Base-by-base conservation (phyloP, 2,113 vertebrate genomes). In the Galbula dea region DNA sequence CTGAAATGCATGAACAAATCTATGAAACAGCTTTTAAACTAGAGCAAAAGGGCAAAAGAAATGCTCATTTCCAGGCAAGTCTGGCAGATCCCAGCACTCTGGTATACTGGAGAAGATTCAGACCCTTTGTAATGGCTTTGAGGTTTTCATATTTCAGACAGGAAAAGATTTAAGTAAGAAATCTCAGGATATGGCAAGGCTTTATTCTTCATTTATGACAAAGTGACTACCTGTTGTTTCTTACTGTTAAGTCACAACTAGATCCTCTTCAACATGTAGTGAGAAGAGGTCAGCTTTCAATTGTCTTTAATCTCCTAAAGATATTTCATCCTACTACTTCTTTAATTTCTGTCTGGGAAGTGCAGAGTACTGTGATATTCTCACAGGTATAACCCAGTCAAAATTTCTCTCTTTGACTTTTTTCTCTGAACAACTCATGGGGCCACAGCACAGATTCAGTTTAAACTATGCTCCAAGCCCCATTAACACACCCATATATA, bases 381-480 rank as follows among this genome's bases (percentile, higher is more conserved):
- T n/a, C 0, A 0, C 15, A 57, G 11, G 10, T 49, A 29, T 48
- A 69, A 81, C 2, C 6, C 30, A 37, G 9, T 43, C 21, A 83
- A 30, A 8, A 29, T 29, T 84, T 43, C 20, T 48, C 1, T 66
- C 23, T 54, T 58, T 13, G 14, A 3, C 3, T n/a, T 62, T 32
- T 65, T 77, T 71, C 65, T 46, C 15, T 16, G 63, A 72, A 36
- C 0, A 0, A n/a, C 23, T 61, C 49, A n/a, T 11, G 59, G 20
- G 24, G 5, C 26, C 18, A 34, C 26, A 83, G 29, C 39, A 41
- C 3, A 63, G 9, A 63, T 46, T 2, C n/a, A 43, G 12, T 34
- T 63, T 58, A 37, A 62, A 34, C 21, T 7, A 8, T 21, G 7
- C 15, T 55, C 9, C 9, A 26, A 19, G 18, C 77, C 51, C n/a